Base-by-base conservation (phyloP, 2,113 vertebrate genomes). In the Hippocampus guttulatus region DNA sequence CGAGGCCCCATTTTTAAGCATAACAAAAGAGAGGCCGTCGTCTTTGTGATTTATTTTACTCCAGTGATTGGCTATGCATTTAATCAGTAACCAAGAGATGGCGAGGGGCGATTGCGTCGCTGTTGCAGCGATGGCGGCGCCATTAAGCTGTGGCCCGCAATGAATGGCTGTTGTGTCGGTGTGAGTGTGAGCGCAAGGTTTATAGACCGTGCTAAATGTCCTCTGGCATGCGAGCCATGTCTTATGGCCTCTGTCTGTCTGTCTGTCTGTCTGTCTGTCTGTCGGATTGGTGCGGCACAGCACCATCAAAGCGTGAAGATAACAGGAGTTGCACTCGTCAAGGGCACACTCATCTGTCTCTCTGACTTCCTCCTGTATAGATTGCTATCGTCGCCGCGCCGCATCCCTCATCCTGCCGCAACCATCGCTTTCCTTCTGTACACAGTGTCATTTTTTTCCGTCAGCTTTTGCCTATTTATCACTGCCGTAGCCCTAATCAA, bases 151-250 rank as follows among this genome's bases (percentile, higher is more conserved):
- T 12, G 70, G 69, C 68, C 71, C 51, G 8, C 7, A 69, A 61
- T 69, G 79, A 74, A 67, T 70, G 67, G 54, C 61, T 77, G 63
- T 63, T 68, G 73, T 64, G 63, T 71, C 16, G 14, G 70, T 82
- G 82, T 67, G 64, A 52, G 75, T 66, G 68, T 72, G 82, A 72
- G 66, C 10, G 66, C 71, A 65, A 30, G 78, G 75, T 80, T 84
- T 84, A 83, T 85, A 82, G 80, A 78, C 79, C 87, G 58, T 70
- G 78, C 60, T 79, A 78, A 85, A 78, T 84, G 76, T 81, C 72
- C 75, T 38, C 75, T 60, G 73, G 79, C 75, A 84, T 77, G 76
- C 73, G 77, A 87, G 82, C 73, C 85, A 78, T 70, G 78, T 74
- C 73, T 33, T 77, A 73, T 77, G 72, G 61, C 75, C 12, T 2